These are phyloP conservation scores for Anas georgica DNA, from an alignment of 2,797 vertebrate species.

Conservation along the genomic window DNA sequence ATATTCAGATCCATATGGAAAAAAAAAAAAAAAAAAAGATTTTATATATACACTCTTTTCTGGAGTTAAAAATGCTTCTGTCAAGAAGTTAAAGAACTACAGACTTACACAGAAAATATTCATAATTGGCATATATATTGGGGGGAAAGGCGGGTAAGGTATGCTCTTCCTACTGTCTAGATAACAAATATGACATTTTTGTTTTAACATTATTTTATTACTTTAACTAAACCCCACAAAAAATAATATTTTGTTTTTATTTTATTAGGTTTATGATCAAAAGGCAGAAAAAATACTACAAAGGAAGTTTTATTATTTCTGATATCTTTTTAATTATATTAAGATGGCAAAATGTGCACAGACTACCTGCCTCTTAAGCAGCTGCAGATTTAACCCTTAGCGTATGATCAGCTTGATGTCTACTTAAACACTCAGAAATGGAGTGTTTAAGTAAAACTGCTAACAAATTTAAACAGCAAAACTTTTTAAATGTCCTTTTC, in stretches of 20 bases:
- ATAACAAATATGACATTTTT: background rate
- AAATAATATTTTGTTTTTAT: accelerated
- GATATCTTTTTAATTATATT: background rate
- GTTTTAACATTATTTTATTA: background rate
- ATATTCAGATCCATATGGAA: background rate
- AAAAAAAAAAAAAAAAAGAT: background rate
- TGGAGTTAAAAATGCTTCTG: background rate
- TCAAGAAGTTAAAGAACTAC: background rate
- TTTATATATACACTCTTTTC: background rate
- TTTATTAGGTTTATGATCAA: background rate
- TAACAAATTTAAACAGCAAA: background rate
- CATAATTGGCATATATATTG: background rate
- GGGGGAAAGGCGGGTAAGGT: background rate
- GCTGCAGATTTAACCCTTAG: background rate
- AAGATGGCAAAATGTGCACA: background rate
- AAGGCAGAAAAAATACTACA: background rate
- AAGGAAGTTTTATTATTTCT: background rate
- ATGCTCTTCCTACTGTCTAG: background rate
- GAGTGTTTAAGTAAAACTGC: background rate
- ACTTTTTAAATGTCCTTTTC: background rate
- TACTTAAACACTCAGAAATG: background rate
- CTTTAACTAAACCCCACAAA: background rate
- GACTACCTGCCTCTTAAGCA: background rate
- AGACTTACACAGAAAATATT: background rate
- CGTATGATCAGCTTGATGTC: background rate